Base-by-base conservation (phyloP, 2,888 invertebrate species). In the Amphiduros pacificus region DNA sequence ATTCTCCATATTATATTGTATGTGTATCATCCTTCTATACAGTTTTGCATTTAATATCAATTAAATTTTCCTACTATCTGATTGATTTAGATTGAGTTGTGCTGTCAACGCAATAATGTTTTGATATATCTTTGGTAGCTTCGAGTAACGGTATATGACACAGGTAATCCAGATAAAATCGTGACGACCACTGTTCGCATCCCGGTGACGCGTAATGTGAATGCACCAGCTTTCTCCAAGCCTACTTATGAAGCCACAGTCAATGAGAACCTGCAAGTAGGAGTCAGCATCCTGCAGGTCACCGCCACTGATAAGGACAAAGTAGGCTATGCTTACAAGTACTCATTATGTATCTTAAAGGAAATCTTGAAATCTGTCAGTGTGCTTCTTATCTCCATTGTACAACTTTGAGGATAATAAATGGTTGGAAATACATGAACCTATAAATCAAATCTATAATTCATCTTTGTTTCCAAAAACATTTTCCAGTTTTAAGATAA, bases 131-230 rank as follows among this genome's bases (percentile, higher is more conserved):
- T 55, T 49, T 69, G 67, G 11, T 64, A 73, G 72, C 49, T 73
- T 32, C 58, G 66, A 11, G 57, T 71, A 3, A 63, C 70, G n/a
- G 72, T 74, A 11, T 70, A 67, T 31, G 78, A 78, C 63, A 64
- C 66, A 4, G 71, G 67, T 9, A 74, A 77, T 59, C 77, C 77
- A 11, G 67, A 63, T 31, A 66, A 65, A 6, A 59, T 48, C 27
- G 75, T 71, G 20, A 72, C 71, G n/a, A 71, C 77, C 1, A 74
- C 74, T 5, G 73, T 77, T 17, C 73, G 73, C 14, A 70, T 78
- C 24, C 71, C 68, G 40, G 72, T 78, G 22, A 70, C 72, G 59
- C 67, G 75, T 26, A 77, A 77, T 55, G 74, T 75, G 14, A 73
- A 71, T 60, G 55, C 64, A 14, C 78, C 78, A n/a, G 53, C 58